These are phyloP conservation scores for Platichthys stellatus DNA, from an alignment of 2,113 vertebrate species.

Conservation along the genomic window DNA sequence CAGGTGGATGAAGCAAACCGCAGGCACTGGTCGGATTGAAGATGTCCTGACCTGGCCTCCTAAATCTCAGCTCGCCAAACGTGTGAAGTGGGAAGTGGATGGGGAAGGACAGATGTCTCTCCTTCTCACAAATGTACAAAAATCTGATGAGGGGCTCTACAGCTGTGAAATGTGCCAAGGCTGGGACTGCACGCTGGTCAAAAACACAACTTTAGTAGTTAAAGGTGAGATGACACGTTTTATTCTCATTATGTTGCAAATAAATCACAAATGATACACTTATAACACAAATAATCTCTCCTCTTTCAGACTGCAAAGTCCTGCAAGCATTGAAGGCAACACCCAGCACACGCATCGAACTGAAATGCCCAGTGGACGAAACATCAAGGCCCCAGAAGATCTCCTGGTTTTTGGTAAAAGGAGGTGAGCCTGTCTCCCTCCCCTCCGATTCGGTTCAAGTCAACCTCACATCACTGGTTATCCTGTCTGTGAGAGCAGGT, in stretches of 20 bases:
- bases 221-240: constrained; percentile 54
- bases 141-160: constrained; percentile 56
- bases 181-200: constrained; percentile 31
- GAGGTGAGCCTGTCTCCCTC: neutral
- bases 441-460: neutral
- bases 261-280: neutral
- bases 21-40: neutral
- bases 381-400: neutral
- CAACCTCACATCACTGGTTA: constrained; percentile 2
- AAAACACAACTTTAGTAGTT: constrained; percentile 59
- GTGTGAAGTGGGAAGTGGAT: constrained; percentile 5
- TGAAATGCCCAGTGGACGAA: neutral
- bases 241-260: neutral
- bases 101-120: constrained; percentile 32
- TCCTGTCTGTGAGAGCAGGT: neutral
- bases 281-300: neutral
- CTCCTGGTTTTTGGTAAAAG: constrained; percentile 50
- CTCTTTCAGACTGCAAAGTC: constrained; percentile 1
- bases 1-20: constrained; percentile 21
- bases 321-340: neutral
- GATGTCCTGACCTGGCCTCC: constrained; percentile 38
- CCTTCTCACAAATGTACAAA: constrained; percentile 32
- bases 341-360: neutral
- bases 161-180: constrained; percentile 45
- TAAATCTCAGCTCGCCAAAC: neutral